These are phyloP conservation scores for Bemisia tabaci DNA, from an alignment of 1,140 invertebrate species.

Conservation along the genomic window DNA sequence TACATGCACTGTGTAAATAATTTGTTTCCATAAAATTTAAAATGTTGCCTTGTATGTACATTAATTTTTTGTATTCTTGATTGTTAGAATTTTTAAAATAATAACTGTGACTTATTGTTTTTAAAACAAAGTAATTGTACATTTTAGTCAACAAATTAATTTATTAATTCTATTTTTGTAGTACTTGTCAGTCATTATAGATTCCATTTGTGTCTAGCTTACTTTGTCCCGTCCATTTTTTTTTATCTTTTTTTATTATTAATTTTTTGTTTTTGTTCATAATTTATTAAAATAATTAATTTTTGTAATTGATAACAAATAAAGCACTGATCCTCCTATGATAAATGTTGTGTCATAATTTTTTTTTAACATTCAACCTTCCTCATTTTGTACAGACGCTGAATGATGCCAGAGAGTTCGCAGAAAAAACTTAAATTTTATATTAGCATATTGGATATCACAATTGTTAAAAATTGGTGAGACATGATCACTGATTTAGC, in stretches of 20 bases:
- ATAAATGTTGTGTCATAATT: no score
- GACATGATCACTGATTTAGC: no score
- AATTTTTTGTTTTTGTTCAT: not conserved
- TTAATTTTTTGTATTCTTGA: not conserved
- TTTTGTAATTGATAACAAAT: not conserved
- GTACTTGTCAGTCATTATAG: not conserved
- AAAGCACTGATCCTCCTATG: not conserved
- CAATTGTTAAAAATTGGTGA: no score
- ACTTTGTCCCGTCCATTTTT: not conserved
- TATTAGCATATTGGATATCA: no score
- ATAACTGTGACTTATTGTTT: not conserved
- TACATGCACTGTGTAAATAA: not conserved
- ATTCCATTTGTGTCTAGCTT: not conserved
- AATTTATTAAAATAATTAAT: not conserved
- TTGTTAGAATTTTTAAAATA: not conserved
- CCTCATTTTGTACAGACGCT: no score
- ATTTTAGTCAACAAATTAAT: not conserved
- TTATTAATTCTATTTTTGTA: not conserved
- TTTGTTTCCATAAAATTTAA: not conserved
- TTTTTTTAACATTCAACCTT: no score
- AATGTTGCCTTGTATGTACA: not conserved
- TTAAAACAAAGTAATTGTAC: not conserved
- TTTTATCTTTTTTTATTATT: not conserved
- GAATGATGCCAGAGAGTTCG: no score
- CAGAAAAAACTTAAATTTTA: no score